Base-by-base conservation (phyloP, 2,113 vertebrate species). In the Phainopepla nitens region DNA sequence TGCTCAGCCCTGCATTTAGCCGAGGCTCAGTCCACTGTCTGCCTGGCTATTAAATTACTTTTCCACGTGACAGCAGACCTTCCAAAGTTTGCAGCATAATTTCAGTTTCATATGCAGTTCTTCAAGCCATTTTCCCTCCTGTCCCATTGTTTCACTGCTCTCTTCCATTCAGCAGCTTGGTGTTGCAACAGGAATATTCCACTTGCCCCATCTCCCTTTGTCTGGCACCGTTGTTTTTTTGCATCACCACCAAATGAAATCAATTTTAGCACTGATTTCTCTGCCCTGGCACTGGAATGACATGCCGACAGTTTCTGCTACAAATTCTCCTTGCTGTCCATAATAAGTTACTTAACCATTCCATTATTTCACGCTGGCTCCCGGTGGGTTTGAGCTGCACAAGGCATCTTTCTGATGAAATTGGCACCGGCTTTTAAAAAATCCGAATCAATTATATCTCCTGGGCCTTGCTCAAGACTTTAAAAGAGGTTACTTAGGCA, bases 281-380 rank as follows among this genome's bases (percentile, higher is more conserved):
- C 79, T 62, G 82, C 84, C 85, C 96, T 93, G 96, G 96, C 93
- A 93, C 64, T 44, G 81, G 82, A 80, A 50, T n/a, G 88, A 92
- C 85, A 90, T 88, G 90, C 94, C 90, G 25, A 82, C 72, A 64
- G 79, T 95, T 96, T 47, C 96, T 92, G 82, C 76, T 73, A 56
- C 82, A 90, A 93, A 96, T 94, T 93, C 90, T 95, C 71, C 69
- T 95, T 60, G 90, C 94, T 95, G 94, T 72, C 92, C 92, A 53
- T 81, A 96, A 86, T 68, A 93, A 93, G 94, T 96, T 95, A 95
- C 94, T 97, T 96, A 95, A 94, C 94, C 88, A 96, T 96, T 95
- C 96, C 93, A 90, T 90, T 93, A 90, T 93, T 96, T 83, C 87
- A 66, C 33, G 60, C 79, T 0, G 10, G 69, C 36, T 96, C 93